A percentile compares a stretch with the other conserved stretches of the same genome.
Evolutionary conservation across 2,888 invertebrate species (phyloP).

Genomic region (Rhaphigaster nebulosa): DNA sequence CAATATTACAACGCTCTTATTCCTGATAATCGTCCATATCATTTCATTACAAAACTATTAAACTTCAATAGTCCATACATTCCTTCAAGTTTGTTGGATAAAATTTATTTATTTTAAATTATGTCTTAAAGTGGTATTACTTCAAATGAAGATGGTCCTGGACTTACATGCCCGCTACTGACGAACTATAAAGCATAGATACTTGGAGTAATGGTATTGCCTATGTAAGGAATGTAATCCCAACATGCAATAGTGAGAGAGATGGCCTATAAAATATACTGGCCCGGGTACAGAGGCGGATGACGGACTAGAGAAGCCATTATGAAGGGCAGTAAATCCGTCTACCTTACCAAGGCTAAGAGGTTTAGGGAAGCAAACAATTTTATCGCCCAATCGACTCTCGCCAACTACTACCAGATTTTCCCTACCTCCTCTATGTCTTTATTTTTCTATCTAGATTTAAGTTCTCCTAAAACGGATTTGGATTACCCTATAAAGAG

Average conservation of each 20-base stretch:
- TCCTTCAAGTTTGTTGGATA: no score
- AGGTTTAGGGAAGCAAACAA: slow-evolving; percentile 4
- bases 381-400: slow-evolving; percentile 44
- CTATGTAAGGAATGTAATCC: slow-evolving; percentile 30
- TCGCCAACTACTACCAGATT: background rate
- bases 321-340: background rate
- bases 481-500: background rate
- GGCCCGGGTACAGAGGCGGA: background rate
- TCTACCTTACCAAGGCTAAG: background rate
- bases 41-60: no score
- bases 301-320: slow-evolving; percentile 40
- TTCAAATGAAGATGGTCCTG: background rate
- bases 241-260: background rate
- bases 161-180: background rate
- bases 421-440: background rate
- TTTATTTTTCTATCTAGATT: slow-evolving; percentile 32
- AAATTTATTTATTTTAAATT: background rate
- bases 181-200: background rate
- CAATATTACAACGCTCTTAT: no score
- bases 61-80: no score
- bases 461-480: background rate
- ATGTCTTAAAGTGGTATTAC: background rate
- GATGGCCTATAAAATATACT: slow-evolving; percentile 37
- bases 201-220: background rate
- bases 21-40: no score